phyloP scores from a whole-genome alignment of 92 coral and sea anemone genomes.

The Porites evermanni region DNA sequence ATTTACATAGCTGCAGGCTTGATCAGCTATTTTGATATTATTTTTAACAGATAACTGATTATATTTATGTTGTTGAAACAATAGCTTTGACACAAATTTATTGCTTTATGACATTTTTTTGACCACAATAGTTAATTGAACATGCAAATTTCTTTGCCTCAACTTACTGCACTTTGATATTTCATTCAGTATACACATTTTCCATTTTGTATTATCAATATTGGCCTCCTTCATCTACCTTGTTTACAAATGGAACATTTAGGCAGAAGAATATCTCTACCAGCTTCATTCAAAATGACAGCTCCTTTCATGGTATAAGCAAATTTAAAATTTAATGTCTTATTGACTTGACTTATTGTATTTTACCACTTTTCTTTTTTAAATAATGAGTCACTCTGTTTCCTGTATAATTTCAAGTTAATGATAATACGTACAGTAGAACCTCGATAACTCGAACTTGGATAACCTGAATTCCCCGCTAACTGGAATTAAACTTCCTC shows the following conservation, averaged over 20 bases:
- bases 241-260: background rate
- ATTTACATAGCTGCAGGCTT: background rate
- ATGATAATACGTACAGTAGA: too few relatives aligned
- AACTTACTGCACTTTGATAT: background rate
- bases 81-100: background rate
- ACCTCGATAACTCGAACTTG: too few relatives aligned
- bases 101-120: background rate
- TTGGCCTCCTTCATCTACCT: background rate
- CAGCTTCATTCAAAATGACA: constrained; percentile 58
- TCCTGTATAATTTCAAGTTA: background rate
- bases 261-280: constrained; percentile 64
- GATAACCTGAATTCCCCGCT: too few relatives aligned
- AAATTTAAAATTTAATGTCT: background rate
- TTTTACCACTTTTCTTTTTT: too few relatives aligned
- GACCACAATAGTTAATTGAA: constrained; percentile 3
- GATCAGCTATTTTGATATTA: background rate
- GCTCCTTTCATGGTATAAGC: constrained; percentile 23
- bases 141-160: background rate
- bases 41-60: constrained; percentile 12
- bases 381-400: background rate
- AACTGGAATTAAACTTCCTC: too few relatives aligned
- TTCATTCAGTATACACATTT: background rate
- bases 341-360: background rate
- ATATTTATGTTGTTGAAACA: background rate
- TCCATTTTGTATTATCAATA: background rate